phyloP scores from a whole-genome alignment of 37 sponge, comb jelly and placozoan species.

The Cladorhizidae sp. region DNA sequence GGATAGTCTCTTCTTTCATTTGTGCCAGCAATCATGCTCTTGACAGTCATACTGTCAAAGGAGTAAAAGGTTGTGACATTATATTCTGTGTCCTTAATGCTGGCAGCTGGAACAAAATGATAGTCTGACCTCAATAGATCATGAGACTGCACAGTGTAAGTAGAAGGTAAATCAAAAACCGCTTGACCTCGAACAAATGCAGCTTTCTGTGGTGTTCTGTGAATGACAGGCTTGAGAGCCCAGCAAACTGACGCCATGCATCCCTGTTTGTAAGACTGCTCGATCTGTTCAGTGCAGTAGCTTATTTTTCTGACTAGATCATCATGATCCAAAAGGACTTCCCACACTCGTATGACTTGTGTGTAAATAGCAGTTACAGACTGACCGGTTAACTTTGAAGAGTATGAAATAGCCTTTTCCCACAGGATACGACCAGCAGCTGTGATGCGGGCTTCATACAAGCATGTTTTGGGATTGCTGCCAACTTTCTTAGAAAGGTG shows the following conservation, averaged over 20 bases:
- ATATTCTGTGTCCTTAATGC: slow-evolving; percentile 59
- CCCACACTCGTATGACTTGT: slow-evolving; percentile 82
- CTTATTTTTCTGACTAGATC: slow-evolving; percentile 30
- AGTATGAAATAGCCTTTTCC: slow-evolving; percentile 75
- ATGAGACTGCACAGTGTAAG: not conserved
- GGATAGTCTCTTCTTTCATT: slow-evolving; percentile 67
- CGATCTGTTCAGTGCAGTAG: slow-evolving; percentile 34
- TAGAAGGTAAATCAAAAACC: not conserved
- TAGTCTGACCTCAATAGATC: not conserved
- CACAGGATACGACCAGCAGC: slow-evolving; percentile 60
- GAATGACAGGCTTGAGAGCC: not conserved
- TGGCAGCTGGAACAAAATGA: slow-evolving; percentile 66
- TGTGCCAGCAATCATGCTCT: slow-evolving; percentile 40
- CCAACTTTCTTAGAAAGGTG: slow-evolving; percentile 33
- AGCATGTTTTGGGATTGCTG: slow-evolving; percentile 2
- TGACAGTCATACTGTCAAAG: slow-evolving; percentile 41
- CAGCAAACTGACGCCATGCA: slow-evolving; percentile 6
- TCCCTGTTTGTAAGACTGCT: slow-evolving; percentile 45
- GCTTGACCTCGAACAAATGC: slow-evolving; percentile 16
- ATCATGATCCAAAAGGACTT: slow-evolving; percentile 55
- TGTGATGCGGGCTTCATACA: slow-evolving; percentile 70
- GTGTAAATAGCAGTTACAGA: slow-evolving; percentile 39
- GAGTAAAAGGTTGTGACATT: slow-evolving; percentile 83
- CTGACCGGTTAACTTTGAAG: slow-evolving; percentile 56
- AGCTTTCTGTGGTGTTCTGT: not conserved